Evolutionary conservation across 2,113 vertebrate genomes (phyloP).

Genomic region (Neodon shergylaensis): DNA sequence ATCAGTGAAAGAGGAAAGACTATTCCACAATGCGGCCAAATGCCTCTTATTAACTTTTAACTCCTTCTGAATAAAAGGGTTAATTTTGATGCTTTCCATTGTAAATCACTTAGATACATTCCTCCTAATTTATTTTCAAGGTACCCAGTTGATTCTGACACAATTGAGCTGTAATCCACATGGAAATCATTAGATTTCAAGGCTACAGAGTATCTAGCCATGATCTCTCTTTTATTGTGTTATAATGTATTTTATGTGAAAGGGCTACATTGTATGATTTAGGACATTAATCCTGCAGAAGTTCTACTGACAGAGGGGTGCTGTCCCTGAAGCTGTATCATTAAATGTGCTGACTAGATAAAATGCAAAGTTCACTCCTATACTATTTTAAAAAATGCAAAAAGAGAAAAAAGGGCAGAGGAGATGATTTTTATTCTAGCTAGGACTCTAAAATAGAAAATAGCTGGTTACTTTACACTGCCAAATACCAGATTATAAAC

Average conservation of each 20-base stretch:
- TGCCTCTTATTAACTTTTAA: background rate
- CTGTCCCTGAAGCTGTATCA: background rate
- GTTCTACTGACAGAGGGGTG: background rate
- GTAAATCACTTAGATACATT: background rate
- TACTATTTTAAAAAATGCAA: background rate
- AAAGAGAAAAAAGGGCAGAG: background rate
- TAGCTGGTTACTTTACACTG: background rate
- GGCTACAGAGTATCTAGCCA: background rate
- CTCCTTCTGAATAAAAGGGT: background rate
- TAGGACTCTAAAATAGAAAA: background rate
- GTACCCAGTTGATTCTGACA: background rate
- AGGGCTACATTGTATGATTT: slow-evolving; percentile 16
- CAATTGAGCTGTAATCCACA: background rate
- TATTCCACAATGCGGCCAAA: background rate
- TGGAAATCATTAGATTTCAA: background rate
- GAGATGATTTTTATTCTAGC: background rate
- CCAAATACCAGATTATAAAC: slow-evolving; percentile 4
- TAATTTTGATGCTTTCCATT: background rate
- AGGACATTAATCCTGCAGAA: background rate
- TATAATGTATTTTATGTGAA: background rate
- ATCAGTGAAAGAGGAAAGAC: background rate
- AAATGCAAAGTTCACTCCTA: slow-evolving; percentile 43
- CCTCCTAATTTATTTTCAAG: background rate
- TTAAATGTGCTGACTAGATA: slow-evolving; percentile 6
- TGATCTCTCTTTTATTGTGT: background rate